phyloP scores from a whole-genome alignment of 2,888 invertebrate genomes.

The Andrena camellia region DNA sequence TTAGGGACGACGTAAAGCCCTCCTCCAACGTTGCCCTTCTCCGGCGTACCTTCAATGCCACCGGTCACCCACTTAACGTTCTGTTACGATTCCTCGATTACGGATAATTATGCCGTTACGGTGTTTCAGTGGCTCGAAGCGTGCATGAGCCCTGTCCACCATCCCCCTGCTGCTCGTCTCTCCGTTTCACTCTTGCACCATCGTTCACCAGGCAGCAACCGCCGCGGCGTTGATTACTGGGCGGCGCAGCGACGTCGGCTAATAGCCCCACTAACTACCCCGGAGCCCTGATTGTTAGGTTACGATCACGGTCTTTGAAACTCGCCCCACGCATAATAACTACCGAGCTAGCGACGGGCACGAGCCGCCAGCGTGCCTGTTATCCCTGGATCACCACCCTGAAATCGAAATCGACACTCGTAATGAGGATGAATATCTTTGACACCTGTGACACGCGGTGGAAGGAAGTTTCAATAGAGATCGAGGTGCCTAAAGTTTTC shows the following conservation, averaged over 20 bases:
- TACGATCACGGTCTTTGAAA: constrained; percentile 70
- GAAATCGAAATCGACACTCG: background rate
- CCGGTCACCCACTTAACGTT: constrained; percentile 30
- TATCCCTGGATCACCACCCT: background rate
- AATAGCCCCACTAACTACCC: constrained; percentile 73
- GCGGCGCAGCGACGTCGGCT: constrained; percentile 67
- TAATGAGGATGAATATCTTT: background rate
- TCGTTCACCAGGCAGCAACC: constrained; percentile 39
- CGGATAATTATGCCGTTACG: constrained; percentile 63
- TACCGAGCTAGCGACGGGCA: constrained; percentile 57
- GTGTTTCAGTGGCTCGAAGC: constrained; percentile 51
- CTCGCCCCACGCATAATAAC: constrained; percentile 70
- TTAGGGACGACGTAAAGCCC: constrained; percentile 15
- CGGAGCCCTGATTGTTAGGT: constrained; percentile 72
- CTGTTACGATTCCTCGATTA: constrained; percentile 60
- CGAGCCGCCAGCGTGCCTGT: constrained; percentile 29
- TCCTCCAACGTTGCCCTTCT: background rate
- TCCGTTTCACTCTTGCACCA: constrained; percentile 45
- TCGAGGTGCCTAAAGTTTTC: too few species aligned
- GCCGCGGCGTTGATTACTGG: constrained; percentile 72
- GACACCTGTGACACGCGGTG: too few species aligned
- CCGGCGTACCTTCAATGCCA: background rate
- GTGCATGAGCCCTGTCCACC: constrained; percentile 16
- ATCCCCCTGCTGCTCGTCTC: background rate
- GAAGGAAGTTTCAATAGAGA: too few species aligned